These are phyloP conservation scores for Dicyrtomina minuta DNA, from an alignment of 2,888 invertebrate species.

Conservation along the genomic window DNA sequence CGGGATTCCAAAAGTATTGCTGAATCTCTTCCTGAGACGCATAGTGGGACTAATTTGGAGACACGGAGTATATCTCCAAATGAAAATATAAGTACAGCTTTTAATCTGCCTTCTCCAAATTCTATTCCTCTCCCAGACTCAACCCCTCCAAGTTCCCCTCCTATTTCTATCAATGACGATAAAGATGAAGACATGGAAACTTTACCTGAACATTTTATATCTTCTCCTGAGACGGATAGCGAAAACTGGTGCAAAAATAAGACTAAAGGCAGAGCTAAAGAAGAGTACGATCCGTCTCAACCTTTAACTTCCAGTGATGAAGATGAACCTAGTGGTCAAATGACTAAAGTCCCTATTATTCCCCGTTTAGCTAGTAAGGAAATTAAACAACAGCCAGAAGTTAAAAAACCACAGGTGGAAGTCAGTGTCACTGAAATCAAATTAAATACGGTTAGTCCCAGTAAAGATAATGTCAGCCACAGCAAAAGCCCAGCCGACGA, in stretches of 20 bases:
- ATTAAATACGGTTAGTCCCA: background rate
- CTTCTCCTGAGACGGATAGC: background rate
- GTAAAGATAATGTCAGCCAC: background rate
- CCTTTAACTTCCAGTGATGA: slow-evolving; percentile 52
- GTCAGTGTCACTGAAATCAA: no score
- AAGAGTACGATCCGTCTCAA: slow-evolving; percentile 53
- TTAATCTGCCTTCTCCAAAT: slow-evolving; percentile 38
- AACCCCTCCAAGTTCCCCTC: slow-evolving; percentile 39
- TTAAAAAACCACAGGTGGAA: no score
- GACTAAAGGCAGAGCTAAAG: slow-evolving; percentile 8
- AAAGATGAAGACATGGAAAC: background rate
- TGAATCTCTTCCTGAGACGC: slow-evolving; percentile 11
- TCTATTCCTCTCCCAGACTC: slow-evolving; percentile 50
- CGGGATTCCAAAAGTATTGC: slow-evolving; percentile 17
- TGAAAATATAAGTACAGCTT: background rate
- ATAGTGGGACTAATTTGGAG: background rate
- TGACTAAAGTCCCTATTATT: background rate
- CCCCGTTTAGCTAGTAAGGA: background rate
- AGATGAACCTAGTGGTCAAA: slow-evolving; percentile 39
- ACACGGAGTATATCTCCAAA: no score
- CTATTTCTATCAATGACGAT: slow-evolving; percentile 13
- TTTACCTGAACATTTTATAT: background rate
- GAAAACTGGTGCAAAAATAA: background rate
- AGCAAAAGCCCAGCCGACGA: slow-evolving; percentile 3
- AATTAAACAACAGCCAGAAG: background rate